These are phyloP conservation scores for Rhagonycha fulva DNA, from an alignment of 2,888 invertebrate species.

Conservation along the genomic window DNA sequence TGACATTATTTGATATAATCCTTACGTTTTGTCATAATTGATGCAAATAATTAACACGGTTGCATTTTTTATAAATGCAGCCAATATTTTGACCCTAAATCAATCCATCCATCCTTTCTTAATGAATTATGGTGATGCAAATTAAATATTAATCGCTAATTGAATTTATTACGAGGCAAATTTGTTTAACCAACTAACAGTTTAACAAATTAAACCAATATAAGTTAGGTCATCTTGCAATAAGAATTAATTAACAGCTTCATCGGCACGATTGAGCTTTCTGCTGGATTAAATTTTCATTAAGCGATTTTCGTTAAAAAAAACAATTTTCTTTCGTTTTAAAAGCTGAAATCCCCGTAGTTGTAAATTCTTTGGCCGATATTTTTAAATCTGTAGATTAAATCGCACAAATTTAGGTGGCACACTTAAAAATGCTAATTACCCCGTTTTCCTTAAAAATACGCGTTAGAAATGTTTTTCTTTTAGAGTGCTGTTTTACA, in stretches of 20 bases:
- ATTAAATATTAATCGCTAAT: background rate
- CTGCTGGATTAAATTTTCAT: background rate
- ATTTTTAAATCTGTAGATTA: background rate
- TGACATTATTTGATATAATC: conserved; percentile 9
- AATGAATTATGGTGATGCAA: background rate
- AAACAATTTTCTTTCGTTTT: background rate
- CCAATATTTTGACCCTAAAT: background rate
- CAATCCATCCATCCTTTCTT: background rate
- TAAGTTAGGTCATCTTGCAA: background rate
- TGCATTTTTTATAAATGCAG: background rate
- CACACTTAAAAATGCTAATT: conserved; percentile 2
- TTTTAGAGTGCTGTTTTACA: background rate
- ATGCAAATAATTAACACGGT: background rate
- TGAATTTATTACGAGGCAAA: background rate
- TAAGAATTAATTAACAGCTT: conserved; percentile 5
- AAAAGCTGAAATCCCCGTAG: background rate
- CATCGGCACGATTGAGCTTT: conserved; percentile 7
- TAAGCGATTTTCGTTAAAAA: background rate
- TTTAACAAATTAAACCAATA: background rate
- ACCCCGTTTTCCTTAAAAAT: background rate
- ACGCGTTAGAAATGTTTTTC: background rate
- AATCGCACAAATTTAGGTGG: background rate
- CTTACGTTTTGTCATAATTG: conserved; percentile 3
- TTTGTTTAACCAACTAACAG: background rate
- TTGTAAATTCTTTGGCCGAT: background rate